Base-by-base conservation (phyloP, 2,797 vertebrate genomes). In the Gymnopithys bicolor region DNA sequence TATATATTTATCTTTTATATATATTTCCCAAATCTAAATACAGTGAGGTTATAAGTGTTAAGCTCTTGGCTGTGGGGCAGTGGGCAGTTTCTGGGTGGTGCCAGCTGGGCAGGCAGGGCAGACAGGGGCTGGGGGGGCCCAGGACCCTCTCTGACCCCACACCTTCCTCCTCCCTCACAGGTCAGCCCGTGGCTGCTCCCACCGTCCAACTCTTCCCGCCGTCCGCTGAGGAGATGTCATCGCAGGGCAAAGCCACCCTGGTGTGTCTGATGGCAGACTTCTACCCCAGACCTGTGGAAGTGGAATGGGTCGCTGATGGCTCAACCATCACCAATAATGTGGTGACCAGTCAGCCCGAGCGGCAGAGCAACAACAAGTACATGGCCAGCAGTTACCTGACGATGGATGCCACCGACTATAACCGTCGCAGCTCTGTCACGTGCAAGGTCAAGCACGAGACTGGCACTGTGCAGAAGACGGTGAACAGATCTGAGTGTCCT, bases 381-480 rank as follows among this genome's bases (percentile, higher is more conserved):
- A 22, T 94, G 48, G 85, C 89, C 89, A 97, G 96, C 96, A 98
- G 98, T 82, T 92, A 97, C 78, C 86, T 98, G 89, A 14, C 24
- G 0, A 1, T 98, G 93, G 4, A 8, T 0, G 1, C 39, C 16
- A 1, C 7, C 13, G 10, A 64, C 0, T 98, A 96, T 96, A 11
- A 19, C 7, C 67, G 3, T 0, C 13, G 69, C n/a, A 13, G 39
- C 3, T 32, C 1, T 5, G 94, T 64, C 45, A 4, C 32, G 70
- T 98, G 98, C 89, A 82, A 86, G 48, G 96, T 96, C 89, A 87
- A 6, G 1, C 98, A 98, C 30, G 67, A 87, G 0, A 81, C 45
- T 2, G 66, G 70, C 25, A 7, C 22, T 0, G 22, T 91, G 35
- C 8, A 17, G 76, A 92, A 97, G 87, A 39, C 0, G 5, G 13